Evolutionary conservation across 1,140 invertebrate genomes (phyloP).

Genomic region (Drosophila azteca): DNA sequence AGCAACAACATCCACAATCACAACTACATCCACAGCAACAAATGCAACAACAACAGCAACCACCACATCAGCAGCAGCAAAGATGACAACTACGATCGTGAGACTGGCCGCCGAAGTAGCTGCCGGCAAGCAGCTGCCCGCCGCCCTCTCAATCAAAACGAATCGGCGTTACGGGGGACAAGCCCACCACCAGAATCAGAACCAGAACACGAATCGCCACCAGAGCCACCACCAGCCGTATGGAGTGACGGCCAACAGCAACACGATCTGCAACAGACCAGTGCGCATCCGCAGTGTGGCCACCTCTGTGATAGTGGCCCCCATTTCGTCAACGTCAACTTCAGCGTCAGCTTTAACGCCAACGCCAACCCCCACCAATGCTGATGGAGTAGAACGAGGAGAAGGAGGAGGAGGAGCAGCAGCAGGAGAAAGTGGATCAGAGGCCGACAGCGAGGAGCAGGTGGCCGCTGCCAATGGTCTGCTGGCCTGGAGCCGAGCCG

Average conservation of each 20-base stretch:
- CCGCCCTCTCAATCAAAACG: constrained; percentile 64
- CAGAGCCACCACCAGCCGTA: constrained; percentile 32
- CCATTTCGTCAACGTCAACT: constrained; percentile 33
- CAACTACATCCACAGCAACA: constrained; percentile 47
- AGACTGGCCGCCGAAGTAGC: constrained; percentile 68
- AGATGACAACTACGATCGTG: constrained; percentile 66
- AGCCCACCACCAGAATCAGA: constrained; percentile 28
- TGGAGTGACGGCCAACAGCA: constrained; percentile 48
- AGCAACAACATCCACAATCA: constrained; percentile 38
- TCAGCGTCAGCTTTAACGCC: constrained; percentile 13
- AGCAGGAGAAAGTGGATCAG: constrained; percentile 16
- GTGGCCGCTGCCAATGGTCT: constrained; percentile 67
- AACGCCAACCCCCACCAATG: constrained; percentile 21
- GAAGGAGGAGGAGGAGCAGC: constrained; percentile 16
- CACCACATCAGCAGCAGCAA: constrained; percentile 30
- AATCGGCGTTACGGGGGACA: constrained; percentile 56
- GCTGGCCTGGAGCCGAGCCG: constrained; percentile 68
- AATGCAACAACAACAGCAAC: constrained; percentile 49
- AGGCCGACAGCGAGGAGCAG: constrained; percentile 39
- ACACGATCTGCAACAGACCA: constrained; percentile 53
- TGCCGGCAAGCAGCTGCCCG: constrained; percentile 66
- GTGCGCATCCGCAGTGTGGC: constrained; percentile 71
- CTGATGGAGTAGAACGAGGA: constrained; percentile 15
- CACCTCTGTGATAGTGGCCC: constrained; percentile 81
- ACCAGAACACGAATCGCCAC: constrained; percentile 13